These are phyloP conservation scores for Myotis brandtii DNA, from an alignment of 2,113 vertebrate species.

Conservation along the genomic window DNA sequence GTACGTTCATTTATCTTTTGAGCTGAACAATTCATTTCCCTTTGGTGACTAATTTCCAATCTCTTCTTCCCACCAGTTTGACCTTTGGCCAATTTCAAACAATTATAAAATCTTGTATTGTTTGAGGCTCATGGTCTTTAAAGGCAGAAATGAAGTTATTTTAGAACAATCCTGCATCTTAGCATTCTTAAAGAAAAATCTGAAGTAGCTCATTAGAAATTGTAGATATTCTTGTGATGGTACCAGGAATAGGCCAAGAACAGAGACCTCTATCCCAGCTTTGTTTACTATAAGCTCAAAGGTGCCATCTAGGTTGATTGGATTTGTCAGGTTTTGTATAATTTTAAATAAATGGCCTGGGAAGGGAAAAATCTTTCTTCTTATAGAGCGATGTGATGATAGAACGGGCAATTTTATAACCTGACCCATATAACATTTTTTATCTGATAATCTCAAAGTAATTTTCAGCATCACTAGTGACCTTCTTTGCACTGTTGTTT, in stretches of 20 bases:
- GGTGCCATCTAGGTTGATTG: neutral
- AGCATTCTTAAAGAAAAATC: neutral
- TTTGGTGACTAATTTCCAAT: neutral
- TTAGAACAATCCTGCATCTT: neutral
- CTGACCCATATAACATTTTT: neutral
- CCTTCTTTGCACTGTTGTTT: neutral
- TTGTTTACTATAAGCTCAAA: neutral
- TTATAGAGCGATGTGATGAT: neutral
- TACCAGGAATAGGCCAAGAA: neutral
- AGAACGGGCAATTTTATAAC: conserved; percentile 11
- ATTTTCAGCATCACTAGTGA: conserved; percentile 10
- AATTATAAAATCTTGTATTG: neutral
- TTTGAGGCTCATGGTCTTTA: neutral
- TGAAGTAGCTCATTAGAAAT: conserved; percentile 8
- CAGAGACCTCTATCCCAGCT: neutral
- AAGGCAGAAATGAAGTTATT: neutral
- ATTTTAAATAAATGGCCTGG: neutral
- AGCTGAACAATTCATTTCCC: neutral
- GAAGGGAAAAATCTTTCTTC: neutral
- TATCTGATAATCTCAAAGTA: conserved; percentile 38
- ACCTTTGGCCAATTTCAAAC: conserved; percentile 16
- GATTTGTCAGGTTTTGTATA: neutral
- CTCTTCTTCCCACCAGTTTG: neutral
- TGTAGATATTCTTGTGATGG: neutral
- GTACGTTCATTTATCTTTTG: neutral